Conservation (phyloP, 1,140 invertebrate genomes). For the Panagrolaimus sp. region DNA sequence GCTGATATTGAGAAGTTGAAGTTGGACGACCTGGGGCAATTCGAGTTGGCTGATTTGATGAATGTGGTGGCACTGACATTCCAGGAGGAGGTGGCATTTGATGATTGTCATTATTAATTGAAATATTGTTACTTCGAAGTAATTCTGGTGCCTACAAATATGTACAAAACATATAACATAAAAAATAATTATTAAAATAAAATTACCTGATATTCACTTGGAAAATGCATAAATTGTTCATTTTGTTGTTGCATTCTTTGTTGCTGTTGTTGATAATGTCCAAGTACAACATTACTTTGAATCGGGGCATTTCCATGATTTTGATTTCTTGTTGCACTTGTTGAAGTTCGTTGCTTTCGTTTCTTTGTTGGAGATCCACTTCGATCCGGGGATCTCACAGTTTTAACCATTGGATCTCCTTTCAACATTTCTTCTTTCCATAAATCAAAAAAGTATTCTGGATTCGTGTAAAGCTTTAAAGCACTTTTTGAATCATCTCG, state of each 20-base stretch:
- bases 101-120: background rate
- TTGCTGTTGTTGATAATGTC: background rate
- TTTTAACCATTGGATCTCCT: background rate
- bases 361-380: background rate
- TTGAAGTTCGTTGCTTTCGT: background rate
- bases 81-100: constrained; percentile 11
- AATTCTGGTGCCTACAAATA: background rate
- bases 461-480: constrained; percentile 95
- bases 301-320: background rate
- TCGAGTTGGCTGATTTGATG: background rate
- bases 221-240: constrained; percentile 5
- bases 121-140: background rate
- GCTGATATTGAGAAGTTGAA: background rate
- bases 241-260: background rate
- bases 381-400: background rate
- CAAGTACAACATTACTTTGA: background rate
- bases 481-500: constrained; percentile 91
- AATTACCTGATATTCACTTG: constrained; percentile 4
- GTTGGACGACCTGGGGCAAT: background rate
- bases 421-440: constrained; percentile 78
- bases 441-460: constrained; percentile 95
- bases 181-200: background rate
- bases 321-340: background rate
- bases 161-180: background rate
- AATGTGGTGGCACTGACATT: background rate